These are phyloP conservation scores for Eristalinus sepulchralis DNA, from an alignment of 2,888 invertebrate species.

Conservation along the genomic window DNA sequence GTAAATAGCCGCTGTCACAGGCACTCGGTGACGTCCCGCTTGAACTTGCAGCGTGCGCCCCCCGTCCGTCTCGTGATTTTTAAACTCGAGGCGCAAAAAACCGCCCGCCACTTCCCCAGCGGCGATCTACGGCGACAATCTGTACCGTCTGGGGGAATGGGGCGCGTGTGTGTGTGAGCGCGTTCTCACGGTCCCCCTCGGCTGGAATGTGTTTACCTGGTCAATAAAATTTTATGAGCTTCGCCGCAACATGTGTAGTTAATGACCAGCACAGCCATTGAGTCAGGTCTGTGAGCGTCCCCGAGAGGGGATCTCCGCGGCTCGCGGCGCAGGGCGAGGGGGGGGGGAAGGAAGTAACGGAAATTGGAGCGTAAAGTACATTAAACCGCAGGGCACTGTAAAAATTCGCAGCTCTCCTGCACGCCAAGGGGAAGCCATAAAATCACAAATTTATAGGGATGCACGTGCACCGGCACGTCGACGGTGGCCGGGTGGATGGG, in stretches of 20 bases:
- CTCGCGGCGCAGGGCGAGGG: not conserved
- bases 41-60: constrained; percentile 6
- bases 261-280: constrained; percentile 53
- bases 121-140: constrained; percentile 19
- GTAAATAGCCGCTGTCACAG: constrained; percentile 44
- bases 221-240: constrained; percentile 77
- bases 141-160: constrained; percentile 47
- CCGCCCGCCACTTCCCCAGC: not conserved
- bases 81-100: constrained; percentile 8
- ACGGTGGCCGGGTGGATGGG: not conserved
- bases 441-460: constrained; percentile 64
- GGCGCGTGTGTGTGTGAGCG: not conserved
- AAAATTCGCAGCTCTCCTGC: constrained; percentile 37
- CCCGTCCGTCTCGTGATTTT: constrained; percentile 33
- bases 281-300: not conserved
- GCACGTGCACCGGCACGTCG: constrained; percentile 35
- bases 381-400: constrained; percentile 57
- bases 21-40: constrained; percentile 24
- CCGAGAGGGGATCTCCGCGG: not conserved
- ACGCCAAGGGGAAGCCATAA: constrained; percentile 54
- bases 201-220: constrained; percentile 72
- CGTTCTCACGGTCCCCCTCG: not conserved
- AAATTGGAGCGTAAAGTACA: constrained; percentile 66
- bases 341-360: constrained; percentile 25
- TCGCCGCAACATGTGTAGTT: constrained; percentile 67